phyloP scores from a whole-genome alignment of 64 coral and sea anemone genomes.

The Stylophora pistillata region DNA sequence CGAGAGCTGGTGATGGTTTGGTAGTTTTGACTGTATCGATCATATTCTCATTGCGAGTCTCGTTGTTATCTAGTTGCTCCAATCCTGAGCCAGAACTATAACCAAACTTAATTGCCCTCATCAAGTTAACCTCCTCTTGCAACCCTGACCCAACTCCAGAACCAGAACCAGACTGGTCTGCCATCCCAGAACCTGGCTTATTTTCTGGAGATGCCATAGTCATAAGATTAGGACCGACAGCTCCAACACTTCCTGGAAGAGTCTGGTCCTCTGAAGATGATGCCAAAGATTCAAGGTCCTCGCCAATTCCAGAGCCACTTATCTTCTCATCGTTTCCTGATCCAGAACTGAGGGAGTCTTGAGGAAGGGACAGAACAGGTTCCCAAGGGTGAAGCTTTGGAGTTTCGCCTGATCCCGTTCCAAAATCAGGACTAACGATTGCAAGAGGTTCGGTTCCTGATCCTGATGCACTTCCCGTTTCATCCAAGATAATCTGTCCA shows the following conservation, averaged over 20 bases:
- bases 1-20: neutral
- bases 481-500: slow-evolving; percentile 32
- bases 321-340: slow-evolving; percentile 44
- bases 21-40: neutral
- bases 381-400: neutral
- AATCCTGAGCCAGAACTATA: slow-evolving; percentile 51
- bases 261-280: slow-evolving; percentile 64
- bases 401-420: neutral
- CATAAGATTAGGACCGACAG: slow-evolving; percentile 88
- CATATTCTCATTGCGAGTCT: too few relatives aligned
- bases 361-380: neutral
- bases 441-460: neutral
- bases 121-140: slow-evolving; percentile 1
- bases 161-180: slow-evolving; percentile 11
- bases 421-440: neutral
- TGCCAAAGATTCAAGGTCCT: slow-evolving; percentile 29
- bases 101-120: neutral
- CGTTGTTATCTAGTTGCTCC: neutral
- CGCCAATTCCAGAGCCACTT: slow-evolving; percentile 21
- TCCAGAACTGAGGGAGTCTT: slow-evolving; percentile 12
- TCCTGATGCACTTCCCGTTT: neutral
- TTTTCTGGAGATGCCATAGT: slow-evolving; percentile 78
- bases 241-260: slow-evolving; percentile 82
- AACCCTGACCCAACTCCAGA: slow-evolving; percentile 23
- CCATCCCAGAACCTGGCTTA: slow-evolving; percentile 50